Base-by-base conservation (phyloP, 2,113 vertebrate genomes). In the Tragelaphus buxtoni region DNA sequence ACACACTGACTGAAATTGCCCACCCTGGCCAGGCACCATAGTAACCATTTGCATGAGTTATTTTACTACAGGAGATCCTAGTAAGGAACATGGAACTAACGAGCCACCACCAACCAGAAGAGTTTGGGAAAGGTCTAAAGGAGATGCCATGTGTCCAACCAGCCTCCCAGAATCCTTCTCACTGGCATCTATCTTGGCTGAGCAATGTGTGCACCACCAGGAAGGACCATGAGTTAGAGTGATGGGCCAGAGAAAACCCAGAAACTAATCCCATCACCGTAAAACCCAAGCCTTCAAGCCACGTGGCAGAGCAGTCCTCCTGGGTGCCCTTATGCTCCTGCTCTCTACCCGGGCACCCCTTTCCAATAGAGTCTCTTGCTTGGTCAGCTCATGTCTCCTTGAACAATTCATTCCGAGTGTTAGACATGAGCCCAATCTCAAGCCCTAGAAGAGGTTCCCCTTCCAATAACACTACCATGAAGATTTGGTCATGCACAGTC, bases 271-370 rank as follows among this genome's bases (percentile, higher is more conserved):
- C 65, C n/a, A 69, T 39, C 65, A 39, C 18, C 0, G 18, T 39
- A 39, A 39, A 69, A 69, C 65, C 65, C 4, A 0, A 69, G 63
- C n/a, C n/a, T 35, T 69, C 9, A 0, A 39, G n/a, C n/a, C n/a
- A 22, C 9, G 4, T 22, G 18, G 65, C 65, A 69, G 9, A 39
- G 65, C 65, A 39, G 63, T 20, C 63, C 63, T 69, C 17, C n/a
- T 35, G 63, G n/a, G 65, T 39, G 18, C n/a, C 18, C 18, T 69
- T 39, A 69, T 11, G n/a, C 18, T 69, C n/a, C 65, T 69, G 65
- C 18, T 69, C 18, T 69, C n/a, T 69, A 18, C 9, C 65, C 0
- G 1, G n/a, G 9, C n/a, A 0, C n/a, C 18, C 65, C 4, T 69
- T 69, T 69, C n/a, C 65, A 69, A 39, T 11, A 39, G 9, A 69